Conservation (phyloP, 1,140 invertebrate genomes). For the Drosophila rufa region DNA sequence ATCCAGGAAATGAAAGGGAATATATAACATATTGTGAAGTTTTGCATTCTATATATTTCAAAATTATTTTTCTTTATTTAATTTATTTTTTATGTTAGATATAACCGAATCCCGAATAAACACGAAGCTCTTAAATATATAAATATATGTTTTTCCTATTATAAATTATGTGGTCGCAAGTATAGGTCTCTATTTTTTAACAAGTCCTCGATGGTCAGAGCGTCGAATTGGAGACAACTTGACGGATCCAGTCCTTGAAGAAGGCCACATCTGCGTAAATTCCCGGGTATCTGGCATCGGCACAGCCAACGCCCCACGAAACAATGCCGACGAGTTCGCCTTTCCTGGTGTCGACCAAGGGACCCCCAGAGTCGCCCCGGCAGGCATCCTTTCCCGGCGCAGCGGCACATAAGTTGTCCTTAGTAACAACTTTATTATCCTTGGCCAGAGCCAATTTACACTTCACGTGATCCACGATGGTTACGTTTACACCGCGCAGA, state of each 20-base stretch:
- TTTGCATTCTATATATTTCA: background rate
- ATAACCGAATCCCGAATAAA: too few relatives aligned
- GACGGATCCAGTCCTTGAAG: background rate
- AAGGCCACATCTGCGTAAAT: conserved; percentile 1
- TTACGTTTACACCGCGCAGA: background rate
- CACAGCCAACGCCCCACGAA: background rate
- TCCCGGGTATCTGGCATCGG: background rate
- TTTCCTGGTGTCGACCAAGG: background rate
- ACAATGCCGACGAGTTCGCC: background rate
- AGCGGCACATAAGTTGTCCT: background rate
- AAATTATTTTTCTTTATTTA: too few relatives aligned
- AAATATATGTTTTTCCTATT: too few relatives aligned
- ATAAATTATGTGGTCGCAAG: too few relatives aligned
- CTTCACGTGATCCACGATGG: background rate
- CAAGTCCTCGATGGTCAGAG: background rate
- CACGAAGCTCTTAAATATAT: too few relatives aligned
- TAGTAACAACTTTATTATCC: background rate
- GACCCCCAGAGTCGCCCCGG: background rate
- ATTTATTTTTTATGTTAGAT: too few relatives aligned
- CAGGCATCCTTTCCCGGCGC: conserved; percentile 2
- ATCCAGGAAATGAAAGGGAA: conserved; percentile 2
- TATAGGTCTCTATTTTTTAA: too few relatives aligned
- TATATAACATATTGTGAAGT: background rate
- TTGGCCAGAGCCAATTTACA: background rate
- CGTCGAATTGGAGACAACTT: background rate